Base-by-base conservation (phyloP, 2,113 vertebrate genomes). In the Alethe diademata region DNA sequence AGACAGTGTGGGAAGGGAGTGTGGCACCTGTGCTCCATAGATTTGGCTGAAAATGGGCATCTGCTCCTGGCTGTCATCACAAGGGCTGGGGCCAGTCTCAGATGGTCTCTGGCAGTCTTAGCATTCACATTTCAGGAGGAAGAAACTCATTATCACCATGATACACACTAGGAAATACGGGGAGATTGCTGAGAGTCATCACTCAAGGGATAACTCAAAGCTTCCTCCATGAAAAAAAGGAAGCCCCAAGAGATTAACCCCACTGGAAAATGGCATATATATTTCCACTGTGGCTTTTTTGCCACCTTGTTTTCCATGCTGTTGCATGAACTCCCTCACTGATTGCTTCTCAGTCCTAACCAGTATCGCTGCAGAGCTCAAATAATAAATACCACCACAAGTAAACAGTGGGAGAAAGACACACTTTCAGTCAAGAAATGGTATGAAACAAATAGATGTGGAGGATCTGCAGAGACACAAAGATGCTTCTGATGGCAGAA, bases 171-270 rank as follows among this genome's bases (percentile, higher is more conserved):
- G 10, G 18, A 82, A 58, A 38, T 43, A 42, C 0, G 1, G 9
- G 38, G 51, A 91, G 66, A 38, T 20, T 57, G 54, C 17, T 72
- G 66, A 72, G 28, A 62, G 4, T 11, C 58, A 74, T 76, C 0
- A 1, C n/a, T 64, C 48, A 48, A 58, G 6, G 6, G 9, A 74
- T 29, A 0, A 0, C 16, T 31, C 51, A 31, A 79, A 70, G 29
- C 42, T 73, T 80, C 31, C 54, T 79, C 35, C 3, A 3, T 19
- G 40, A 66, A 36, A 15, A 14, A 28, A 48, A 60, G 76, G 33
- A 84, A 65, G 29, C 31, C 53, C 31, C 29, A 67, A 11, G 17
- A 78, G 58, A 14, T 84, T 43, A 48, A 72, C 14, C 11, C n/a
- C 33, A 54, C 33, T 35, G 51, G 54, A 73, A 95, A 73, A 35